Evolutionary conservation across 2,888 invertebrate species (phyloP).

Genomic region (Diarsia mendica): DNA sequence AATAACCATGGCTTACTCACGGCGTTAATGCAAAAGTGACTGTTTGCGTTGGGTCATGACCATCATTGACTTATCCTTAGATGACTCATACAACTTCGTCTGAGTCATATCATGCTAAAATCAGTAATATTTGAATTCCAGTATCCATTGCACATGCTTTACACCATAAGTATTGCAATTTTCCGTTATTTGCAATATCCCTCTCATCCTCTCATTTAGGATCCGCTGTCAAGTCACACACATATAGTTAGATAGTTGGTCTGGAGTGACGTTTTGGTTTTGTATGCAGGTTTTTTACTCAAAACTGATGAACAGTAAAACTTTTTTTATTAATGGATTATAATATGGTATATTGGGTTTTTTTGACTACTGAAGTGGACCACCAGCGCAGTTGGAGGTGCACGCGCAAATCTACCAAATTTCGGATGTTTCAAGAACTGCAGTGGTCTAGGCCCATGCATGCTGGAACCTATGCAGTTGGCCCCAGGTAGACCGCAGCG

Average conservation of each 20-base stretch:
- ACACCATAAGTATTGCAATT: not conserved
- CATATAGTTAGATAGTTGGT: not conserved
- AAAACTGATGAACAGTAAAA: not conserved
- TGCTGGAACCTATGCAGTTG: not conserved
- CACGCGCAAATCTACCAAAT: not conserved
- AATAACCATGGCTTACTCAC: constrained; percentile 47
- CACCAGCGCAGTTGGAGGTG: not conserved
- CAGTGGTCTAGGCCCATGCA: not conserved
- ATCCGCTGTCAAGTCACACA: not conserved
- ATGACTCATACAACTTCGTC: constrained; percentile 40
- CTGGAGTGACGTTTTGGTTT: not conserved
- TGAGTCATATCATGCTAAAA: constrained; percentile 41
- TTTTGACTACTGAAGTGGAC: not conserved
- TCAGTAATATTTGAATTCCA: constrained; percentile 8
- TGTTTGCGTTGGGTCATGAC: constrained; percentile 45
- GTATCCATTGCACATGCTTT: not conserved
- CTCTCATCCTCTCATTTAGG: not conserved
- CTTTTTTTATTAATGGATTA: not conserved
- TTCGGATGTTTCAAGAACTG: not conserved
- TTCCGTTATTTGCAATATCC: not conserved
- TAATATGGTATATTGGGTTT: too few species aligned
- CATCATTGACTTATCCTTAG: constrained; percentile 36
- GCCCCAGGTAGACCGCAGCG: not conserved
- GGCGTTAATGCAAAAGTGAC: constrained; percentile 45
- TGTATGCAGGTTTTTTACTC: not conserved